Base-by-base conservation (phyloP, 2,113 vertebrate genomes). In the Prionailurus bengalensis region DNA sequence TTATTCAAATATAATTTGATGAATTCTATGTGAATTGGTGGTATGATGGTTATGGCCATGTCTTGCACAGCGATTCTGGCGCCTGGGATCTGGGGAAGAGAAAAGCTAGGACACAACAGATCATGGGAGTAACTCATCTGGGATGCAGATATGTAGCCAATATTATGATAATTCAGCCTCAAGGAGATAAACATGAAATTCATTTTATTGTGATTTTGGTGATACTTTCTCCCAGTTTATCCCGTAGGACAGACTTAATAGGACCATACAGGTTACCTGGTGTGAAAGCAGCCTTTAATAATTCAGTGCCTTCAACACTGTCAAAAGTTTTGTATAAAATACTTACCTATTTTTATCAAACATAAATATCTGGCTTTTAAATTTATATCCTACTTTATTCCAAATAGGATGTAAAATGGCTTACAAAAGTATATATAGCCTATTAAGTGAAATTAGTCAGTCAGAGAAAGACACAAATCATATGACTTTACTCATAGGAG, bases 171-270 rank as follows among this genome's bases (percentile, higher is more conserved):
- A 39, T 61, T 73, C 39, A 33, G 15, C 63, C 29, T 73, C 31
- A 36, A 88, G 33, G 25, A 61, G 16, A 63, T 66, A 45, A 42
- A 27, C 42, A 7, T 21, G 10, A 48, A 71, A 71, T 14, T 88
- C 29, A 6, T 66, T 83, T 74, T 81, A 42, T 27, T 55, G 33
- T 63, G 4, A 51, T 45, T 80, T 82, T 74, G 36, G 23, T 81
- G 82, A 93, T 68, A 84, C 15, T 73, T 83, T 87, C 36, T 73
- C 66, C 61, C 55, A 84, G 17, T 87, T 83, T 93, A 61, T 84
- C 36, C 48, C 25, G 15, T 36, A 66, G 31, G 78, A 25, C 17
- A 70, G 36, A 91, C 21, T 89, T 55, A 90, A 45, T 17, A 79
- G n/a, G 33, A 25, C 0, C 10, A 53, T 79, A 23, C 13, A 51